Percentiles rank a stretch among this genome's conserved stretches.
Evolutionary conservation across 2,113 vertebrate genomes (phyloP).

Genomic region (Menidia beryllina): DNA sequence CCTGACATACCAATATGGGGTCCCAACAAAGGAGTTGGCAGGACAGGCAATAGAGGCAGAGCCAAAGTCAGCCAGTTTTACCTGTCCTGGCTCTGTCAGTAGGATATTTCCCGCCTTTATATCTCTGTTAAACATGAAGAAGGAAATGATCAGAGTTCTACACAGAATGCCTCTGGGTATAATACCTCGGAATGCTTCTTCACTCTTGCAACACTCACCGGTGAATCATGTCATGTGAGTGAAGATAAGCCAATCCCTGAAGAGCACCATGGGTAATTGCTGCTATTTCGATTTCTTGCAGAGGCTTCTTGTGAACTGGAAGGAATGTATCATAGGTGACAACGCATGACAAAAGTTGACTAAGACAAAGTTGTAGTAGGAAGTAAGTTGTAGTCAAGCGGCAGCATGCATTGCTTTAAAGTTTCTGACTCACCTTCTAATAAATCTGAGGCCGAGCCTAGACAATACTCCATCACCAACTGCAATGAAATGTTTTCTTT

Average conservation of each 20-base stretch:
- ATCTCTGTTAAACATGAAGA: slow-evolving; percentile 78
- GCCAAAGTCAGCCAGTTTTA: slow-evolving; percentile 92
- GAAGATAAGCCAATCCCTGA: slow-evolving; percentile 91
- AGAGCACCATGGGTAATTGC: slow-evolving; percentile 93
- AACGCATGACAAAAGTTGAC: background rate
- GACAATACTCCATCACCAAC: slow-evolving; percentile 91
- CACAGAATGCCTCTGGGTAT: too few relatives aligned
- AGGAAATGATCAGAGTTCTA: too few relatives aligned
- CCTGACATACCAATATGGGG: slow-evolving; percentile 87
- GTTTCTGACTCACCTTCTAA: too few relatives aligned
- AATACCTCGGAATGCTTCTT: too few relatives aligned
- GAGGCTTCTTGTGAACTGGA: slow-evolving; percentile 93
- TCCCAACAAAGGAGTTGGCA: slow-evolving; percentile 93
- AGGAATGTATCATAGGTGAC: slow-evolving; percentile 1
- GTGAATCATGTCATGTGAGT: slow-evolving; percentile 96
- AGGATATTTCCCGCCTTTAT: slow-evolving; percentile 94
- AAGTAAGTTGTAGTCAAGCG: too few relatives aligned
- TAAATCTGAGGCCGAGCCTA: slow-evolving; percentile 87
- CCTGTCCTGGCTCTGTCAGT: slow-evolving; percentile 91
- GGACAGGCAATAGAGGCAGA: slow-evolving; percentile 91
- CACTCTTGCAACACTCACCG: slow-evolving; percentile 81
- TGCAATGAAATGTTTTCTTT: too few relatives aligned
- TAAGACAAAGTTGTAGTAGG: rapidly evolving
- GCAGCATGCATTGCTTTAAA: too few relatives aligned
- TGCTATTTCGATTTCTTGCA: slow-evolving; percentile 94